Evolutionary conservation across 2,797 vertebrate species (phyloP).

Genomic region (Catamblyrhynchus diadema): DNA sequence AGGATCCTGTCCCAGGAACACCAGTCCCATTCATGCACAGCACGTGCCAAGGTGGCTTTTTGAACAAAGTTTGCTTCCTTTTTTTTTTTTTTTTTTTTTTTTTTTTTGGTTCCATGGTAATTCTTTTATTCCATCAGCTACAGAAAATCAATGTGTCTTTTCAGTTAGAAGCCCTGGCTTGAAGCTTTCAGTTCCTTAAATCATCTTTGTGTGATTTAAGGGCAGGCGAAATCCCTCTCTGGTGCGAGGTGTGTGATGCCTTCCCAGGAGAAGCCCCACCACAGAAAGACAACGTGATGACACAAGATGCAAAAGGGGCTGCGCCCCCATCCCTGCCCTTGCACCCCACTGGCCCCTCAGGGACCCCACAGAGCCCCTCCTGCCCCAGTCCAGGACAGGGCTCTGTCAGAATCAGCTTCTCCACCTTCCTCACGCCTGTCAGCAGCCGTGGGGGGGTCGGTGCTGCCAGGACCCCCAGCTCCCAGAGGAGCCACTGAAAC

Average conservation of each 20-base stretch:
- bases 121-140: constrained; percentile 33
- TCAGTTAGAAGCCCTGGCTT: constrained; percentile 14
- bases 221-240: background rate
- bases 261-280: background rate
- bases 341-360: fast-evolving
- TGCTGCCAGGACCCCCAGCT: background rate
- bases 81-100: background rate
- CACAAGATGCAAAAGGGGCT: background rate
- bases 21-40: background rate
- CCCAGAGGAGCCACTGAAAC: background rate
- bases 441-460: fast-evolving
- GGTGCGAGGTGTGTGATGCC: background rate
- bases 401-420: background rate
- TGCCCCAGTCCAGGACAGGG: background rate
- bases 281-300: fast-evolving
- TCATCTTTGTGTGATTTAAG: constrained; percentile 1
- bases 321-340: background rate
- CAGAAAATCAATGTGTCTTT: constrained; percentile 53
- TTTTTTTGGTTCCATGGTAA: background rate
- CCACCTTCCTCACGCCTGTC: background rate
- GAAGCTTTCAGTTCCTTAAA: constrained; percentile 43
- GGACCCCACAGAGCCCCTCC: background rate
- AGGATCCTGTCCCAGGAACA: background rate
- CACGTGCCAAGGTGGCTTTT: background rate
- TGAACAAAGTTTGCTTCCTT: background rate